A percentile compares a stretch with the other conserved stretches of the same genome.
These are phyloP conservation scores for Percopsis omiscomaycus DNA, from an alignment of 2,797 vertebrate genomes.

Conservation along the genomic window DNA sequence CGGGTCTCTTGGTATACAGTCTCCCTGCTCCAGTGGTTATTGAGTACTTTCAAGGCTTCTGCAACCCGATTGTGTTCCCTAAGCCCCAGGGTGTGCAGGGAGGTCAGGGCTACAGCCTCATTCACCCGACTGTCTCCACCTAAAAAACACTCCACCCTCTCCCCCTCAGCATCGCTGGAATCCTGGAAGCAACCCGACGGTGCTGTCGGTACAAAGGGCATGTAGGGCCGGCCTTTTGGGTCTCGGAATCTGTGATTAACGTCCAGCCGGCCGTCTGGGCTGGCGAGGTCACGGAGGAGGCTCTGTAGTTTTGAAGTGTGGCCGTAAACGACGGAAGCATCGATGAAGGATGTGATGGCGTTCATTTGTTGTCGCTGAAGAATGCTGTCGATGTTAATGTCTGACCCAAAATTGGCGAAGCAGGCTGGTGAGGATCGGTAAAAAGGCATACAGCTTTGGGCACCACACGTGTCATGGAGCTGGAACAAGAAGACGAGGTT, in stretches of 20 bases:
- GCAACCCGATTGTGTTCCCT: slow-evolving; percentile 93
- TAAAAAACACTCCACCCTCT: slow-evolving; percentile 85
- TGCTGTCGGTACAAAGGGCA: slow-evolving; percentile 75
- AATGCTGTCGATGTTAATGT: slow-evolving; percentile 49
- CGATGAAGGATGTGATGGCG: slow-evolving; percentile 87
- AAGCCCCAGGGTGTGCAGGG: slow-evolving; percentile 89
- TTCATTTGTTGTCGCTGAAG: slow-evolving; percentile 89
- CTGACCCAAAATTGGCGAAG: slow-evolving; percentile 10
- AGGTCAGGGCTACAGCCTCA: slow-evolving; percentile 81
- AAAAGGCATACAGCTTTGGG: slow-evolving; percentile 83
- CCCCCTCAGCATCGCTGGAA: not conserved
- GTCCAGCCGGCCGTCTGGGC: slow-evolving; percentile 80
- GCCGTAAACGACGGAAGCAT: slow-evolving; percentile 91
- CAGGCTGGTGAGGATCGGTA: slow-evolving; percentile 85
- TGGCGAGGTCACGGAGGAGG: slow-evolving; percentile 80
- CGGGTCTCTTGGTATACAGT: slow-evolving; percentile 87
- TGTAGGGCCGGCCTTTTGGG: slow-evolving; percentile 69
- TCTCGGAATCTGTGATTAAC: slow-evolving; percentile 78
- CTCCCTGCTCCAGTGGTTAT: slow-evolving; percentile 86
- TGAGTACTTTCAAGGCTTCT: slow-evolving; percentile 73
- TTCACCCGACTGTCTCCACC: slow-evolving; percentile 88
- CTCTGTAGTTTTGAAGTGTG: slow-evolving; percentile 67
- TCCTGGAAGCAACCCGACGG: slow-evolving; percentile 80
- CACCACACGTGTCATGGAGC: slow-evolving; percentile 67
- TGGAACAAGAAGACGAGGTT: slow-evolving; percentile 50